Base-by-base conservation (phyloP, 2,888 invertebrate genomes). In the Caenorhabditis drosophilae region DNA sequence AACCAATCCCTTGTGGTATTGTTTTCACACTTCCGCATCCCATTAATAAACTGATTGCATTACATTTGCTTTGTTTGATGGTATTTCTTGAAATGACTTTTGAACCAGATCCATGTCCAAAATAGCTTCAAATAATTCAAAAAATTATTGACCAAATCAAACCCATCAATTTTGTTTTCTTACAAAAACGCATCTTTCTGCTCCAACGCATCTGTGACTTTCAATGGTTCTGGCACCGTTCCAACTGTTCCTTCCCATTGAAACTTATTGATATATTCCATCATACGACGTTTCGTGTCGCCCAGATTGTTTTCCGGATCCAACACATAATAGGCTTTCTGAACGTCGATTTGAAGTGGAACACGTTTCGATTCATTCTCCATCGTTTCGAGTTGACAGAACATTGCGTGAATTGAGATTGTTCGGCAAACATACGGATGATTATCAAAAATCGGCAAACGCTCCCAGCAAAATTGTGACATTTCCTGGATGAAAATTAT, bases 241-340 rank as follows among this genome's bases (percentile, higher is more conserved):
- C 77, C 77, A 18, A 66, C 61, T 7, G 68, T 57, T 26, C 78
- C 79, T 22, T 66, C 56, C 76, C 78, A 78, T 11, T 47, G 35
- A 56, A 75, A 75, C 35, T 68, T 70, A 22, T 59, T 59, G 12
- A 79, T 56, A 45, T 73, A 69, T 4, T 67, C 57, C 18, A 58
- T 42, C 55, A 80, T 67, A 18, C 80, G 62, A 34, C 70, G 54
- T 26, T 77, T 67, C 25, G 80, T 80, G 11, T 68, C 72, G 2
- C 51, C 62, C 20, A 80, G 47, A 59, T 80, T 76, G 34, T 76
- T 77, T 38, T 76, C 73, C 18, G 80, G 80, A 57, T 80, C 79
- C n/a, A 80, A 58, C 7, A 80, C 62, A 48, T 76, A 80, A 50
- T 67, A 80, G 0, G 76, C 69, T 31, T 76, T 78, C 12, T 68